Evolutionary conservation across 2,113 vertebrate genomes (phyloP).

Genomic region (Nyctereutes procyonoides): DNA sequence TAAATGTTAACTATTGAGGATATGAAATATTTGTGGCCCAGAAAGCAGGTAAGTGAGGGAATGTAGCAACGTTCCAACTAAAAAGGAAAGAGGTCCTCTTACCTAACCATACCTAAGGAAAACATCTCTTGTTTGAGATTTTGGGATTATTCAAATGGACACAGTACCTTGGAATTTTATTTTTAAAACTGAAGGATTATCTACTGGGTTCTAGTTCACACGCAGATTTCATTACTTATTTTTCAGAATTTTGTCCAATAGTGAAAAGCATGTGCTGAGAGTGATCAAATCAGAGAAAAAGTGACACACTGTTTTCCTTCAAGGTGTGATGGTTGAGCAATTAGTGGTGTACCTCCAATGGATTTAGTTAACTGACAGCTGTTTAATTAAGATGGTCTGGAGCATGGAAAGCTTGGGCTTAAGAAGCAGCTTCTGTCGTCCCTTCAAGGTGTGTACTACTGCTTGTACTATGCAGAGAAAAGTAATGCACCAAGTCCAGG

Average conservation of each 20-base stretch:
- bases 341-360: not conserved
- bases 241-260: slow-evolving; percentile 32
- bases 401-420: not conserved
- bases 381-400: slow-evolving; percentile 45
- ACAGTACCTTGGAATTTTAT: not conserved
- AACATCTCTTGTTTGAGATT: not conserved
- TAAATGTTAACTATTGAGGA: not conserved
- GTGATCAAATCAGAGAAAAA: not conserved
- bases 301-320: not conserved
- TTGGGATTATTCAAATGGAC: not conserved
- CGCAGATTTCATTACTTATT: slow-evolving; percentile 6
- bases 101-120: not conserved
- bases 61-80: not conserved
- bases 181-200: slow-evolving; percentile 7
- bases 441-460: not conserved
- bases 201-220: not conserved
- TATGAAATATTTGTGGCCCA: not conserved
- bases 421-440: not conserved
- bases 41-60: not conserved
- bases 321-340: slow-evolving; percentile 26
- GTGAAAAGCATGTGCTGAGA: not conserved
- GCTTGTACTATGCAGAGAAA: not conserved
- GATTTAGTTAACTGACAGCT: slow-evolving; percentile 6
- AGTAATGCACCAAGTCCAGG: not conserved
- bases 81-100: not conserved